Conservation (phyloP, 2,888 invertebrate genomes). For the Apoderus coryli region DNA sequence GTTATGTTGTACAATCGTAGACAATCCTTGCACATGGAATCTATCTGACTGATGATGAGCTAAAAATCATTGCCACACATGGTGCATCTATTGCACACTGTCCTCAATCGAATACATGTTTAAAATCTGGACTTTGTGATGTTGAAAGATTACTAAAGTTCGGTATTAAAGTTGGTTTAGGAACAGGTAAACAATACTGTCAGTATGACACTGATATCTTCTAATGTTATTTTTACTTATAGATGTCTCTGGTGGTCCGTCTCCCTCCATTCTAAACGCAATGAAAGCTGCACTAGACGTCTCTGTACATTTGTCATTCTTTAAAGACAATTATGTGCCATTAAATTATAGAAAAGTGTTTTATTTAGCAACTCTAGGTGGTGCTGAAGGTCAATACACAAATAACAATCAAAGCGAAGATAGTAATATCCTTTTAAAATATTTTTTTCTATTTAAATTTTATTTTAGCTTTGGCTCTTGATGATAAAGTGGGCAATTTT, state of each 20-base stretch:
- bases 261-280: constrained; percentile 57
- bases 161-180: constrained; percentile 65
- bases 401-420: background rate
- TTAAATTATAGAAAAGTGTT: constrained; percentile 64
- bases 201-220: too few relatives aligned
- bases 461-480: constrained; percentile 52
- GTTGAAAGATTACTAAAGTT: constrained; percentile 46
- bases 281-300: constrained; percentile 59
- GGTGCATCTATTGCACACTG: constrained; percentile 70
- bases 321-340: constrained; percentile 31
- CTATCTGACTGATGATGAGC: constrained; percentile 55
- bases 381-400: constrained; percentile 50
- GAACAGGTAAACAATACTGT: constrained; percentile 70
- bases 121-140: constrained; percentile 72
- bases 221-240: constrained; percentile 15
- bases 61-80: constrained; percentile 42
- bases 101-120: constrained; percentile 69
- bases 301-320: constrained; percentile 51
- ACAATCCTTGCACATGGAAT: constrained; percentile 76
- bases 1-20: too few relatives aligned
- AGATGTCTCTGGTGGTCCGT: constrained; percentile 79
- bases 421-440: background rate
- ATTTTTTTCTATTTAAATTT: background rate
- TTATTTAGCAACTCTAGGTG: constrained; percentile 74
- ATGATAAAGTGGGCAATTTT: constrained; percentile 67